Evolutionary conservation across 2,797 vertebrate genomes (phyloP).

Genomic region (Phataginus tetradactyla): DNA sequence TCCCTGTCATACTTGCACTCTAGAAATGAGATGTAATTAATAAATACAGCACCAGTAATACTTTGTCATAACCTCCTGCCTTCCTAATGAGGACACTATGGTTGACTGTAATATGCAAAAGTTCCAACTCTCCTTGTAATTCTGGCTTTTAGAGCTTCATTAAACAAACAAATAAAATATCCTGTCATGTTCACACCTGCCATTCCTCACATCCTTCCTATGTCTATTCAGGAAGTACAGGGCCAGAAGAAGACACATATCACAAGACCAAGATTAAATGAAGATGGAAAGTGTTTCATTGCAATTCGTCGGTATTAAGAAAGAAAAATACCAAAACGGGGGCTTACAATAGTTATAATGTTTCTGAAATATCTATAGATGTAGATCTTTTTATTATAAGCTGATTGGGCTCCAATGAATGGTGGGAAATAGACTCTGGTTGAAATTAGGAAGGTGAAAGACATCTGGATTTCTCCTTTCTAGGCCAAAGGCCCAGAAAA

Average conservation of each 20-base stretch:
- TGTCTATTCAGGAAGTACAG: not conserved
- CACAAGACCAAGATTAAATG: not conserved
- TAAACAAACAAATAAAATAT: not conserved
- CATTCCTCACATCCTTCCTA: not conserved
- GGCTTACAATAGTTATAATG: not conserved
- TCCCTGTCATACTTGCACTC: not conserved
- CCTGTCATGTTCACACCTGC: not conserved
- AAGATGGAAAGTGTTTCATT: not conserved
- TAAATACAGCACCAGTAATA: not conserved
- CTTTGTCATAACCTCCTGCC: not conserved
- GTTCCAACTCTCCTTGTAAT: not conserved
- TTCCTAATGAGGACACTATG: not conserved
- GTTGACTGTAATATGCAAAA: not conserved
- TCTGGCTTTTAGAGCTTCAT: not conserved
- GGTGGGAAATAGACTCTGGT: not conserved
- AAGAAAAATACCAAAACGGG: not conserved
- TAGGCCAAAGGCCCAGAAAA: not conserved
- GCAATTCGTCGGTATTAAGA: not conserved
- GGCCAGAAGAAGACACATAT: not conserved
- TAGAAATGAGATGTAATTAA: not conserved
- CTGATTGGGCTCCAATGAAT: not conserved
- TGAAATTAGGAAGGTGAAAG: not conserved
- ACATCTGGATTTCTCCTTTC: not conserved
- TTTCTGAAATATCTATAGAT: not conserved
- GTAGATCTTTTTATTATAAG: not conserved